phyloP scores from a whole-genome alignment of 2,888 invertebrate genomes.

The Lasioglossum figueresi region DNA sequence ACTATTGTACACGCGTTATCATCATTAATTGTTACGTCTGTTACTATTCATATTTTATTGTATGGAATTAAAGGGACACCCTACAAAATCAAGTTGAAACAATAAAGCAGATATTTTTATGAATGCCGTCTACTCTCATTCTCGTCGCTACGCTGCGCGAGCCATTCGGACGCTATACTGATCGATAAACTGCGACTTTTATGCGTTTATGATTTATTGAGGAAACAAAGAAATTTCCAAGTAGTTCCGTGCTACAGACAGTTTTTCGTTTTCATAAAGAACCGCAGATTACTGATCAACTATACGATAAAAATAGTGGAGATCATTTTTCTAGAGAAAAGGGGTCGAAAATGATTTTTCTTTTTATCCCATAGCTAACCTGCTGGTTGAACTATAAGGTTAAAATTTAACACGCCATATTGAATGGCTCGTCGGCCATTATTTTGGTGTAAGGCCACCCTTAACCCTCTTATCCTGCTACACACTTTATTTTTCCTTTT shows the following conservation, averaged over 20 bases:
- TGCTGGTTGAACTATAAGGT: neutral
- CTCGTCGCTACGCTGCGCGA: neutral
- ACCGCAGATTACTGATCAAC: neutral
- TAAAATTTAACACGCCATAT: too few species aligned
- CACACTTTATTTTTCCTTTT: neutral
- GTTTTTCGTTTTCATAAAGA: neutral
- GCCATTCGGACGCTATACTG: neutral
- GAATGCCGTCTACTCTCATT: slow-evolving; percentile 50
- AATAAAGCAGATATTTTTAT: slow-evolving; percentile 74
- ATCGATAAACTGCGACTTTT: neutral
- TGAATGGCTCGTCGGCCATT: too few species aligned
- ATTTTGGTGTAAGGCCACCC: too few species aligned
- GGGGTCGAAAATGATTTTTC: neutral
- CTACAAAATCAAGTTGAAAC: slow-evolving; percentile 55
- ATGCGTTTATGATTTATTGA: neutral
- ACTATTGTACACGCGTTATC: slow-evolving; percentile 52
- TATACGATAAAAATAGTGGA: neutral
- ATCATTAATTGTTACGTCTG: slow-evolving; percentile 60
- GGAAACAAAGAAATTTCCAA: neutral
- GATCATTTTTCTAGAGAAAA: neutral
- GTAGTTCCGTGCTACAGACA: neutral
- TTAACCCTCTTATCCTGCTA: neutral
- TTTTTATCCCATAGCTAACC: neutral
- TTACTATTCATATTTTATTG: slow-evolving; percentile 64
- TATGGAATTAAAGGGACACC: slow-evolving; percentile 60